A percentile compares a stretch with the other conserved stretches of the same genome.
Evolutionary conservation across 2,888 invertebrate species (phyloP).

Genomic region (Brenthis daphne): DNA sequence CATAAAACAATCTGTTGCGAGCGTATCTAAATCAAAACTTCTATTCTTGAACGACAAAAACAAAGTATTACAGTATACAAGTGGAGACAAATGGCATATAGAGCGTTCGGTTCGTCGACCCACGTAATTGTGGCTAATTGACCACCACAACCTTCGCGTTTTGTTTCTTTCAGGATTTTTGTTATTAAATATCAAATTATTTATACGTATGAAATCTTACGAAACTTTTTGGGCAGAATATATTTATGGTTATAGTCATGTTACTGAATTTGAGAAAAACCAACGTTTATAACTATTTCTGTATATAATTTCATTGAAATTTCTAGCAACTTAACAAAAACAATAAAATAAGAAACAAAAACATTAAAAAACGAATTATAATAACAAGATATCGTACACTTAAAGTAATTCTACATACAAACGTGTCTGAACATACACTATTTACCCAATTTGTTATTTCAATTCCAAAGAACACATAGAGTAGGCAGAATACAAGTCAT

Average conservation of each 20-base stretch:
- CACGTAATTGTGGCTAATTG: slow-evolving; percentile 43
- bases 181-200: slow-evolving; percentile 9
- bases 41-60: neutral
- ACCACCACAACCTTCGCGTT: slow-evolving; percentile 35
- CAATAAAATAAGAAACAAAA: no score
- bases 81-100: slow-evolving; percentile 3
- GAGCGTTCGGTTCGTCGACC: slow-evolving; percentile 39
- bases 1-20: no score
- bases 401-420: no score
- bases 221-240: slow-evolving; percentile 14
- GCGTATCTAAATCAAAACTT: slow-evolving; percentile 2
- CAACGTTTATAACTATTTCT: no score
- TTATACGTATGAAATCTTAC: neutral
- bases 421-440: no score
- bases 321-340: no score
- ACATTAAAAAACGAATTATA: no score
- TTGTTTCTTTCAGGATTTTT: slow-evolving; percentile 20
- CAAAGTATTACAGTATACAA: slow-evolving; percentile 7
- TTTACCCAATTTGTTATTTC: no score
- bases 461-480: neutral
- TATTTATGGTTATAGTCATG: slow-evolving; percentile 28
- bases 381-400: no score
- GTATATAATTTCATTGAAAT: no score
- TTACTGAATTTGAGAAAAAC: no score
- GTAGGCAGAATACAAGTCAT: slow-evolving; percentile 2